A percentile compares a stretch with the other conserved stretches of the same genome.
Conservation (phyloP, 2,113 vertebrate genomes). For the Oryzias curvinotus region DNA sequence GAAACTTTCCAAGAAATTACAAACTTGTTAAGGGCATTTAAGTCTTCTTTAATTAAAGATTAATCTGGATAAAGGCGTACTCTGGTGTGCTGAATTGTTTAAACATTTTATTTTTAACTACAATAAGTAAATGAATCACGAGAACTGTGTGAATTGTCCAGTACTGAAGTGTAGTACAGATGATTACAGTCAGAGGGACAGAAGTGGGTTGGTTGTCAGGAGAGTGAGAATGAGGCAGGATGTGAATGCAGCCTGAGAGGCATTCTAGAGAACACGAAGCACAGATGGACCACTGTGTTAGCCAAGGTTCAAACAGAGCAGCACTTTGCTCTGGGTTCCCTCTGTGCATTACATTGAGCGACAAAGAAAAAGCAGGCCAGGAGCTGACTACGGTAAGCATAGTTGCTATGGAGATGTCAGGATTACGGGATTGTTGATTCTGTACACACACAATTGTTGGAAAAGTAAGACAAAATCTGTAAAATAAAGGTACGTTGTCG, state of each 20-base stretch:
- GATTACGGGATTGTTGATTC: background rate
- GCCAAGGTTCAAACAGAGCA: constrained; percentile 15
- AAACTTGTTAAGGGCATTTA: too few relatives aligned
- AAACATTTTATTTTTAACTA: too few relatives aligned
- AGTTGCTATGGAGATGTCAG: constrained; percentile 8
- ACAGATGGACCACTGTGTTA: constrained; percentile 23
- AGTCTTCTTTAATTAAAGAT: too few relatives aligned
- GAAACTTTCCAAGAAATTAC: too few relatives aligned
- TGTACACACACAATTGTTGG: background rate
- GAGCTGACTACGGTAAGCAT: background rate
- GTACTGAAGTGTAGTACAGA: too few relatives aligned
- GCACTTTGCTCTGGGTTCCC: constrained; percentile 9
- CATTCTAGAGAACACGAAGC: constrained; percentile 6
- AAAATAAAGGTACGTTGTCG: too few relatives aligned
- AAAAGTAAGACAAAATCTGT: constrained; percentile 2
- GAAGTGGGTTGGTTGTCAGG: background rate
- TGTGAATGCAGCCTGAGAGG: constrained; percentile 16
- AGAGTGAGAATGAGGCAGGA: constrained; percentile 10
- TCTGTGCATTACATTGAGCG: constrained; percentile 14
- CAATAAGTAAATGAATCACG: too few relatives aligned
- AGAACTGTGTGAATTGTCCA: too few relatives aligned
- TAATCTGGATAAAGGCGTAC: too few relatives aligned
- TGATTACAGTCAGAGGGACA: too few relatives aligned
- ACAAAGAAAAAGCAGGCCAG: background rate
- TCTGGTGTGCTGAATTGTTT: too few relatives aligned